phyloP scores from a whole-genome alignment of 2,888 invertebrate genomes.

The Oxytorus armatus region DNA sequence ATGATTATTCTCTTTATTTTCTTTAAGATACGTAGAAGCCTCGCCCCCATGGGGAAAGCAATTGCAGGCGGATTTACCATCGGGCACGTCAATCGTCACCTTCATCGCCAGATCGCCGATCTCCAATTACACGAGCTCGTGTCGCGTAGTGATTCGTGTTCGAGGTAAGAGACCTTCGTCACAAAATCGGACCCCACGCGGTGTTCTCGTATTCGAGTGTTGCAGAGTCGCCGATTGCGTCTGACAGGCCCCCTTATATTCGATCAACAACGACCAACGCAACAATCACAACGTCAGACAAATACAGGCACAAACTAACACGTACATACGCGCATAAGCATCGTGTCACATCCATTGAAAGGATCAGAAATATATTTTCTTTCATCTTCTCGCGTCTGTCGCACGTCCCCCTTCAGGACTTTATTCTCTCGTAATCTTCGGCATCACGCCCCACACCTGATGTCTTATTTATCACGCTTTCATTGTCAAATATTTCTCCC shows the following conservation, averaged over 20 bases:
- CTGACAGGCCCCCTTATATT: constrained; percentile 51
- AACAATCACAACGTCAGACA: background rate
- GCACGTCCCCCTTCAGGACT: constrained; percentile 5
- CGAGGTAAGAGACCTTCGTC: constrained; percentile 82
- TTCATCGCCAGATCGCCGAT: constrained; percentile 87
- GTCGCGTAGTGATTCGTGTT: constrained; percentile 87
- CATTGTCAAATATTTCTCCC: constrained; percentile 34
- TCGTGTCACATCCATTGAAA: constrained; percentile 32
- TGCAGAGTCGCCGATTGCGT: constrained; percentile 35
- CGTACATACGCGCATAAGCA: background rate
- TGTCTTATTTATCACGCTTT: constrained; percentile 56
- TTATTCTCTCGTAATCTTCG: constrained; percentile 35
- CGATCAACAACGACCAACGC: constrained; percentile 5
- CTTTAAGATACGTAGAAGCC: constrained; percentile 86
- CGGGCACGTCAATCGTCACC: constrained; percentile 87
- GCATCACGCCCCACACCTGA: constrained; percentile 35
- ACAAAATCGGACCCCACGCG: constrained; percentile 37
- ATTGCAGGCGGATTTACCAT: constrained; percentile 86
- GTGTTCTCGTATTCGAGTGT: constrained; percentile 42
- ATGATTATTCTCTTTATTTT: constrained; percentile 21
- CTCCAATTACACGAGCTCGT: constrained; percentile 86
- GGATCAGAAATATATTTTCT: constrained; percentile 37
- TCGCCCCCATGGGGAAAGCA: constrained; percentile 88
- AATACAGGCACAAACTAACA: background rate
- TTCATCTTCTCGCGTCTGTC: constrained; percentile 7